phyloP scores from a whole-genome alignment of 2,113 vertebrate species.

The Thryonomys swinderianus region DNA sequence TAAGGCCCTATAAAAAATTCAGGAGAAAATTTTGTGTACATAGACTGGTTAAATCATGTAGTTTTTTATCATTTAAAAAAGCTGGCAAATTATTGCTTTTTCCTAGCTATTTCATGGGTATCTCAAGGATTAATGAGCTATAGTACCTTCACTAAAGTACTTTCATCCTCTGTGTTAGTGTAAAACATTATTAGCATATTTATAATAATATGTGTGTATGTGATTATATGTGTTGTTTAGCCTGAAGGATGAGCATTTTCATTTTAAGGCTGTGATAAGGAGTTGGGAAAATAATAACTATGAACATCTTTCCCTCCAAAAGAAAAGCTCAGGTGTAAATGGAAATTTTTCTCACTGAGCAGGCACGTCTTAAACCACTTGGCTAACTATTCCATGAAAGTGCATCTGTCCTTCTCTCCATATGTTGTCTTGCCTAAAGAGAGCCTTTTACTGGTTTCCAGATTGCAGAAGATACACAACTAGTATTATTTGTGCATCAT shows the following conservation, averaged over 20 bases:
- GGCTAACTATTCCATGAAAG: background rate
- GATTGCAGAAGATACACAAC: constrained; percentile 53
- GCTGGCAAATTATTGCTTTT: background rate
- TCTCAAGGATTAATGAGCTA: constrained; percentile 23
- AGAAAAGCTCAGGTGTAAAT: background rate
- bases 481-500: constrained; percentile 64
- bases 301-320: background rate
- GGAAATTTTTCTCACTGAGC: background rate
- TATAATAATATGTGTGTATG: background rate
- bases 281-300: constrained; percentile 25
- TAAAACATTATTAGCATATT: constrained; percentile 46
- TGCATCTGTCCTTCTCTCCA: constrained; percentile 9
- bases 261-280: constrained; percentile 39
- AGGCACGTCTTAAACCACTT: background rate
- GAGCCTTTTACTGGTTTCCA: constrained; percentile 52
- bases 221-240: background rate
- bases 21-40: background rate
- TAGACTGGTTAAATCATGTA: background rate
- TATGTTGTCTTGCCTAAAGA: constrained; percentile 53
- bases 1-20: background rate
- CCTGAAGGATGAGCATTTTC: constrained; percentile 17
- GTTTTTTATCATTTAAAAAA: background rate
- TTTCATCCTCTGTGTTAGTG: constrained; percentile 37
- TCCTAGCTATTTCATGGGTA: background rate
- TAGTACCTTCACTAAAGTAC: background rate